Conservation (phyloP, 2,888 invertebrate genomes). For the Protophormia terraenovae region DNA sequence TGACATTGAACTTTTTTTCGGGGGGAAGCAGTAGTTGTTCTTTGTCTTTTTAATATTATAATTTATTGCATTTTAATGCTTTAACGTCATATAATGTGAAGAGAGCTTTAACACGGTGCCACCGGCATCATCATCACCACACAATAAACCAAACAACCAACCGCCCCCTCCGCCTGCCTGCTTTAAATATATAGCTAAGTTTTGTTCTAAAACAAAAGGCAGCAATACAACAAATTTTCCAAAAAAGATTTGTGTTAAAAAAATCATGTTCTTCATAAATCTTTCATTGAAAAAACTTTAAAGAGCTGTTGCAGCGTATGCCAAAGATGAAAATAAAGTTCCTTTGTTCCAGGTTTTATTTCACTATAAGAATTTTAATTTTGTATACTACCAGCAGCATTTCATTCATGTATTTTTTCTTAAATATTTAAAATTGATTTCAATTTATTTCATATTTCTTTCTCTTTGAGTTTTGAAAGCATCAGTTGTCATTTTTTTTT, state of each 20-base stretch:
- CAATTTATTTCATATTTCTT: constrained; percentile 13
- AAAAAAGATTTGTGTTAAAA: constrained; percentile 35
- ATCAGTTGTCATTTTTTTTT: not conserved
- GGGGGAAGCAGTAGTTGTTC: not conserved
- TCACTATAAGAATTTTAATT: not conserved
- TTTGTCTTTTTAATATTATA: constrained; percentile 60
- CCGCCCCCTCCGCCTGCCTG: not conserved
- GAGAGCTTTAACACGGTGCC: constrained; percentile 38
- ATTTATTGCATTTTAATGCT: constrained; percentile 66
- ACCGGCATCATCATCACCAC: not conserved
- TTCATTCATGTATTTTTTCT: constrained; percentile 1
- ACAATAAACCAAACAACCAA: not conserved
- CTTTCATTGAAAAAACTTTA: constrained; percentile 55
- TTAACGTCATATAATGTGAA: constrained; percentile 59
- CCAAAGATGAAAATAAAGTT: not conserved
- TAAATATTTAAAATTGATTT: constrained; percentile 38
- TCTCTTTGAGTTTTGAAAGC: not conserved
- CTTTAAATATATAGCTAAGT: too few species aligned
- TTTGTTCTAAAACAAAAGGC: not conserved
- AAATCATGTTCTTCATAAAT: constrained; percentile 66
- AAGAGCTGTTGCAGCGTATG: constrained; percentile 15
- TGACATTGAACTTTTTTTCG: constrained; percentile 59
- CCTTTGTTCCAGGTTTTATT: constrained; percentile 42
- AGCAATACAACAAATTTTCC: not conserved
- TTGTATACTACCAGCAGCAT: constrained; percentile 37